Conservation (phyloP, 2,797 vertebrate genomes). For the Sebastes minor region DNA sequence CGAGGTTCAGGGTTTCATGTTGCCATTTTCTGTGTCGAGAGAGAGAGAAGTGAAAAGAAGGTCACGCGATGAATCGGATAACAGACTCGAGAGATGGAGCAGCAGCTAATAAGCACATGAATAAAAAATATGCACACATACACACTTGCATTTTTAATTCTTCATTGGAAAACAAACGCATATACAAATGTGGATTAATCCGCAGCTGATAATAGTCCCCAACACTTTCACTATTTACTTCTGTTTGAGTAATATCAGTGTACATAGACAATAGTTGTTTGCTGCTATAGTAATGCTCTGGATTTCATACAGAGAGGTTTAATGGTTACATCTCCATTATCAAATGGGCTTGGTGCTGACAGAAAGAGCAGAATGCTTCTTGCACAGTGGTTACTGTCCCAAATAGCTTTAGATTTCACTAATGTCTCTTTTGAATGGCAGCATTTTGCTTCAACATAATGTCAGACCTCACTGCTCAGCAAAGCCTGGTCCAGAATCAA, state of each 20-base stretch:
- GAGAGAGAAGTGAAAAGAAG: constrained; percentile 29
- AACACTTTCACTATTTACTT: neutral
- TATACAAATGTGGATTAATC: constrained; percentile 1
- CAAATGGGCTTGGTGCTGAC: neutral
- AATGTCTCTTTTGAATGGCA: neutral
- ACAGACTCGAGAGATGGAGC: neutral
- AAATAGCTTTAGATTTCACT: neutral
- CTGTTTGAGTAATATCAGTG: neutral
- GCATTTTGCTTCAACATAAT: neutral
- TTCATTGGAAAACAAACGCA: constrained; percentile 70
- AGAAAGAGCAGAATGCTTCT: neutral
- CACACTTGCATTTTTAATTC: constrained; percentile 64
- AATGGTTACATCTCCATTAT: neutral
- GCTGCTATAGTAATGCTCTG: too few species aligned
- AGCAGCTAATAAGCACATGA: neutral
- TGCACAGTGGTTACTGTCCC: neutral
- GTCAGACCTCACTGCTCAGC: neutral
- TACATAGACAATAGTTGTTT: too few species aligned
- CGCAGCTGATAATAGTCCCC: neutral
- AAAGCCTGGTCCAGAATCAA: neutral
- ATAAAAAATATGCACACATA: constrained; percentile 1
- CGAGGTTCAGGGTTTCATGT: constrained; percentile 50
- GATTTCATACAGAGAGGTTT: too few species aligned
- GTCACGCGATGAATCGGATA: constrained; percentile 36
- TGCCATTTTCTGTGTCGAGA: constrained; percentile 29